Evolutionary conservation across 92 coral and sea anemone species (phyloP).

Genomic region (Porites rus): DNA sequence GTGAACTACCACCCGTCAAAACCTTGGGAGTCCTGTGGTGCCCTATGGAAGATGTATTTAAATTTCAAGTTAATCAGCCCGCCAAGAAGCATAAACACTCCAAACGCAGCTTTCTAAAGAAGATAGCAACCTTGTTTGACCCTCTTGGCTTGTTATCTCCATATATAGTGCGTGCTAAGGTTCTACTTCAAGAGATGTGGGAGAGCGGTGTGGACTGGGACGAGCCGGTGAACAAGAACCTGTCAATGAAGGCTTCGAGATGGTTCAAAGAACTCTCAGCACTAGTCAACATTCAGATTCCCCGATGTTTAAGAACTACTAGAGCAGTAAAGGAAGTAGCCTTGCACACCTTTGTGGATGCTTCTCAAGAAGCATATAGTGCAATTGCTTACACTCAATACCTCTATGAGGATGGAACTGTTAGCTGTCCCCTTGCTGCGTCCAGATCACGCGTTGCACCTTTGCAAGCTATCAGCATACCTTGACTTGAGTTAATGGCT

Average conservation of each 20-base stretch:
- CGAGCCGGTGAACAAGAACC: conserved; percentile 44
- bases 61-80: too few species aligned
- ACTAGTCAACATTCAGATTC: conserved; percentile 25
- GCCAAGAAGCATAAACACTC: too few species aligned
- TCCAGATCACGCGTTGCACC: conserved; percentile 62
- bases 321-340: too few species aligned
- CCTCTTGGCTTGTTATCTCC: too few species aligned
- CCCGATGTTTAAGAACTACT: neutral
- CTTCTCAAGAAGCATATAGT: conserved; percentile 60
- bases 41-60: too few species aligned
- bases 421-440: conserved; percentile 30
- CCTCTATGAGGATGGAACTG: conserved; percentile 49
- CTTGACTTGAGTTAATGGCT: conserved; percentile 64
- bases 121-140: too few species aligned
- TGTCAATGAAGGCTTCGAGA: neutral
- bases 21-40: conserved; percentile 62
- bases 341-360: conserved; percentile 45
- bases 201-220: conserved; percentile 75
- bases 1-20: conserved; percentile 62
- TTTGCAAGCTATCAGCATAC: conserved; percentile 56
- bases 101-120: too few species aligned
- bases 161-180: conserved; percentile 46
- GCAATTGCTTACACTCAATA: conserved; percentile 50
- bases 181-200: conserved; percentile 60
- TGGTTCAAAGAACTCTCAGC: conserved; percentile 52